A percentile compares a stretch with the other conserved stretches of the same genome.
These are phyloP conservation scores for Graphium colonna DNA, from an alignment of 2,888 invertebrate genomes.

Conservation along the genomic window DNA sequence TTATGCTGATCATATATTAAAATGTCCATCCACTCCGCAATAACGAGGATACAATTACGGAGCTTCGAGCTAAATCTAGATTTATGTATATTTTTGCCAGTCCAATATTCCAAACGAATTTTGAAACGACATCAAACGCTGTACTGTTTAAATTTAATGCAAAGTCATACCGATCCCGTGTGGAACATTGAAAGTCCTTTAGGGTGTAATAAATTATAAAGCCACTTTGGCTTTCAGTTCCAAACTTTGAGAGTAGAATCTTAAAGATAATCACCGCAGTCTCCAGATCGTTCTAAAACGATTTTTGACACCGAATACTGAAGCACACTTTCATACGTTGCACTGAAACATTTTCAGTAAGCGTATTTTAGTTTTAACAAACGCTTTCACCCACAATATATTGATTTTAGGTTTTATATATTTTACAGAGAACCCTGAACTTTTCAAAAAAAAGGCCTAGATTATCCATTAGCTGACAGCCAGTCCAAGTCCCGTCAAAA, in stretches of 20 bases:
- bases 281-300: not conserved
- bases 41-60: no score
- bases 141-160: not conserved
- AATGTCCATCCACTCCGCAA: no score
- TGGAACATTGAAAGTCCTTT: constrained; percentile 5
- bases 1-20: no score
- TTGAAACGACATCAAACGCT: not conserved
- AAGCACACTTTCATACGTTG: not conserved
- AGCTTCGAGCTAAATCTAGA: no score
- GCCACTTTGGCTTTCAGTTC: constrained; percentile 6
- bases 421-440: no score
- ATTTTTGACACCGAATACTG: not conserved
- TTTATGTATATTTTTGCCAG: no score
- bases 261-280: constrained; percentile 4
- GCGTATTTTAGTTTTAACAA: not conserved
- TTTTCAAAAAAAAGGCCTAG: no score
- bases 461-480: no score
- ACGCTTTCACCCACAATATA: no score
- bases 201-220: constrained; percentile 13
- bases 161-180: constrained; percentile 6
- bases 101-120: no score
- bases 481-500: no score
- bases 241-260: constrained; percentile 10
- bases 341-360: not conserved
- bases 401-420: no score